Evolutionary conservation across 2,888 invertebrate species (phyloP).

Genomic region (Polietes domitor): DNA sequence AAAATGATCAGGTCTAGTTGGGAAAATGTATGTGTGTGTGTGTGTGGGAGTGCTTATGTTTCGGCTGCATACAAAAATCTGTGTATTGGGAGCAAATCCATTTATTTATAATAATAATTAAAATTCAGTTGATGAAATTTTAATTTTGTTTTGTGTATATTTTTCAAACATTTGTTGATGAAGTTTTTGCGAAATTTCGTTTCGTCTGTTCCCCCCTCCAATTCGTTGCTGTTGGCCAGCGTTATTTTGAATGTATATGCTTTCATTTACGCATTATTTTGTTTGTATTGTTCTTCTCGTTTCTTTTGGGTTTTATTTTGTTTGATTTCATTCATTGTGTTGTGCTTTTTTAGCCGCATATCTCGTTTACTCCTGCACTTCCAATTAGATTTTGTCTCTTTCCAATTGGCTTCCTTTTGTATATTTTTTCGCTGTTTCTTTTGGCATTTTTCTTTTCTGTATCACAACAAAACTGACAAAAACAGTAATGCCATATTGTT

Average conservation of each 20-base stretch:
- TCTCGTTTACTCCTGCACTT: constrained; percentile 38
- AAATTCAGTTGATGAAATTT: neutral
- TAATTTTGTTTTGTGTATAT: neutral
- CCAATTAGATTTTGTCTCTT: constrained; percentile 46
- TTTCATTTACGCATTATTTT: constrained; percentile 76
- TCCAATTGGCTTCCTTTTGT: constrained; percentile 63
- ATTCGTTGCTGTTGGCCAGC: neutral
- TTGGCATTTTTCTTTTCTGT: constrained; percentile 60
- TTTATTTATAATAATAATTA: neutral
- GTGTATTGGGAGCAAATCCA: neutral
- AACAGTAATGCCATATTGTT: constrained; percentile 50
- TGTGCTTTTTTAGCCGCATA: constrained; percentile 55
- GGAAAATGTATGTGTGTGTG: constrained; percentile 41
- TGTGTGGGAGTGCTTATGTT: constrained; percentile 33
- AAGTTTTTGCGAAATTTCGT: constrained; percentile 43
- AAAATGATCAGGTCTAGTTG: constrained; percentile 32
- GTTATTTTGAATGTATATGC: constrained; percentile 35
- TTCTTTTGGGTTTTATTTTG: constrained; percentile 55
- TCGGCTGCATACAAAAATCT: neutral
- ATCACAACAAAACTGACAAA: constrained; percentile 63
- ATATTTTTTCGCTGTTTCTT: constrained; percentile 35
- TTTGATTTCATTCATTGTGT: constrained; percentile 52
- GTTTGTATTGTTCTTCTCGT: constrained; percentile 58
- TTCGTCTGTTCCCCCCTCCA: constrained; percentile 39
- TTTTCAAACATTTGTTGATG: constrained; percentile 32